These are phyloP conservation scores for Thymelicus lineola DNA, from an alignment of 2,888 invertebrate genomes.

Conservation along the genomic window DNA sequence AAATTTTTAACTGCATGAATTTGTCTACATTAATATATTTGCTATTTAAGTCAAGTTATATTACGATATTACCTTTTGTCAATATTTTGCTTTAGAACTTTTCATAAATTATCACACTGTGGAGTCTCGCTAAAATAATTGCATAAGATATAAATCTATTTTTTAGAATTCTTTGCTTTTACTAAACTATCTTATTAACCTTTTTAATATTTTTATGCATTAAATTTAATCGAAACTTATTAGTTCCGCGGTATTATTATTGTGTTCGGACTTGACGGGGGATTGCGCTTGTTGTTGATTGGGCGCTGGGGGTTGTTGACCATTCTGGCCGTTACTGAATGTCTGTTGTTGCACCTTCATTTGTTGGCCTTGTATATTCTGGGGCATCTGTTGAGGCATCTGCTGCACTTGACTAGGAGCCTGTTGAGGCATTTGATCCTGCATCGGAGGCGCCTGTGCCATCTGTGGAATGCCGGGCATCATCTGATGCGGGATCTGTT, in stretches of 20 bases:
- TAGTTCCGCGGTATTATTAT: constrained; percentile 89
- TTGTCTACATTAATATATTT: constrained; percentile 28
- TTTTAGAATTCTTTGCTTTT: constrained; percentile 40
- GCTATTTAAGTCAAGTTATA: constrained; percentile 28
- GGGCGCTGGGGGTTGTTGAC: constrained; percentile 58
- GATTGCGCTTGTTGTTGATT: constrained; percentile 53
- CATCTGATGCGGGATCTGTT: constrained; percentile 48
- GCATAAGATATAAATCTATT: constrained; percentile 36
- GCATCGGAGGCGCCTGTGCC: constrained; percentile 46
- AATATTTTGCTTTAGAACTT: constrained; percentile 27
- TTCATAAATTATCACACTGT: constrained; percentile 30
- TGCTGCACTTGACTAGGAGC: constrained; percentile 44
- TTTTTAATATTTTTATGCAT: constrained; percentile 52
- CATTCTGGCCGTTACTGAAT: constrained; percentile 51
- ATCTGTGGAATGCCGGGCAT: constrained; percentile 49
- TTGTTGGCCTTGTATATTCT: constrained; percentile 45
- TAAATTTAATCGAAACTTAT: constrained; percentile 90
- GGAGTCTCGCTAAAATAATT: constrained; percentile 28
- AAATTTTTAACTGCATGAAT: constrained; percentile 32
- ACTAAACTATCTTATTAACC: constrained; percentile 47
- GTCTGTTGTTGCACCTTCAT: constrained; percentile 50
- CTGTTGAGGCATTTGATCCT: constrained; percentile 51
- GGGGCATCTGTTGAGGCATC: constrained; percentile 47
- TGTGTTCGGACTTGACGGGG: constrained; percentile 70
- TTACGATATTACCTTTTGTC: constrained; percentile 24